A percentile compares a stretch with the other conserved stretches of the same genome.
These are phyloP conservation scores for Piezodorus guildinii DNA, from an alignment of 1,140 invertebrate species.

Conservation along the genomic window DNA sequence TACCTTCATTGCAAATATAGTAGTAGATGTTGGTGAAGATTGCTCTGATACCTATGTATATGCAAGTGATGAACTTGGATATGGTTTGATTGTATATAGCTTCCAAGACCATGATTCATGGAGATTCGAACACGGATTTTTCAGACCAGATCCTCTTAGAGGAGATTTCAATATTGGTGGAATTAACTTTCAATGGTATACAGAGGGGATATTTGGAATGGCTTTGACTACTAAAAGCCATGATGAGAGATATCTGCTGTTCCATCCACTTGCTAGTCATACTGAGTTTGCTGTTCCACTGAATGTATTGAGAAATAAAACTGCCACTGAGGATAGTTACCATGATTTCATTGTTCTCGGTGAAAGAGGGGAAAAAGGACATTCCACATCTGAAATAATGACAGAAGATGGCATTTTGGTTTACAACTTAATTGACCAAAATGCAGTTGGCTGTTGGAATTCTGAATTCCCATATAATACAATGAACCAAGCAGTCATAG, in stretches of 20 bases:
- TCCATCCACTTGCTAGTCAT: conserved; percentile 62
- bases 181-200: conserved; percentile 68
- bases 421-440: conserved; percentile 64
- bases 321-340: conserved; percentile 41
- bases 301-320: conserved; percentile 45
- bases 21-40: conserved; percentile 56
- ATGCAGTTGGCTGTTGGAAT: conserved; percentile 71
- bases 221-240: conserved; percentile 48
- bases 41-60: conserved; percentile 69
- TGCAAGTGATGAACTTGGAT: conserved; percentile 67
- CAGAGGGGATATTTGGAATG: conserved; percentile 71
- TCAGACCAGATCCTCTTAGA: conserved; percentile 61
- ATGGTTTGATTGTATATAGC: conserved; percentile 65
- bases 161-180: conserved; percentile 67
- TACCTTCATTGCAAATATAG: conserved; percentile 73
- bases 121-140: conserved; percentile 58
- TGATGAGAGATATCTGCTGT: conserved; percentile 57
- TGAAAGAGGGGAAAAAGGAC: conserved; percentile 48
- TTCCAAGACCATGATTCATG: conserved; percentile 61
- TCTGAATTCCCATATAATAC: conserved; percentile 44
- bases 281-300: conserved; percentile 68
- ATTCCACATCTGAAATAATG: conserved; percentile 59
- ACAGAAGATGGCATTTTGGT: conserved; percentile 58
- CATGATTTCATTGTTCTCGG: conserved; percentile 53
- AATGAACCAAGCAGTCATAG: conserved; percentile 43